These are phyloP conservation scores for Paedocypris micromegethes DNA, from an alignment of 2,797 vertebrate species.

Conservation along the genomic window DNA sequence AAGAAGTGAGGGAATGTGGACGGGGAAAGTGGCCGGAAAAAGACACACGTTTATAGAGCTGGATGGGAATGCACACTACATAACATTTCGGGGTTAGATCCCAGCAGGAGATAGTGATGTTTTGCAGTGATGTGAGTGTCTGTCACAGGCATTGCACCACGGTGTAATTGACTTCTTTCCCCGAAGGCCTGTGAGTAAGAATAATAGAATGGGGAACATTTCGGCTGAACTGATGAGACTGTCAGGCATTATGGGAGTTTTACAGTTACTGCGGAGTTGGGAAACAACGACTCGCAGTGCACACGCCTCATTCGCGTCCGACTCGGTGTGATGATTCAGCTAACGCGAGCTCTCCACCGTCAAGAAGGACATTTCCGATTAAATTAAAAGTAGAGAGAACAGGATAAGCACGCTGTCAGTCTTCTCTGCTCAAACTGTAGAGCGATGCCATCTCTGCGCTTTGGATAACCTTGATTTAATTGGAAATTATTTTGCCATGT, in stretches of 20 bases:
- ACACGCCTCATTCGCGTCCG: conserved; percentile 46
- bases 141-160: conserved; percentile 24
- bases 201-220: conserved; percentile 32
- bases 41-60: conserved; percentile 13
- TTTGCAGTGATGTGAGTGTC: conserved; percentile 31
- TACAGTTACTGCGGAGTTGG: conserved; percentile 33
- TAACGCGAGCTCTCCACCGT: conserved; percentile 45
- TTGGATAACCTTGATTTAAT: conserved; percentile 45
- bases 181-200: conserved; percentile 19
- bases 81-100: conserved; percentile 43
- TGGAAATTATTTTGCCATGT: conserved; percentile 4
- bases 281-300: conserved; percentile 27
- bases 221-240: conserved; percentile 34
- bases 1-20: conserved; percentile 19
- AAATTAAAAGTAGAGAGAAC: conserved; percentile 34
- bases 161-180: conserved; percentile 22
- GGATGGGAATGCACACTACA: conserved; percentile 36
- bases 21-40: neutral
- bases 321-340: conserved; percentile 60
- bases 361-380: conserved; percentile 38
- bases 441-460: conserved; percentile 26
- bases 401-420: conserved; percentile 48
- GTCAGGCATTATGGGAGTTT: conserved; percentile 40
- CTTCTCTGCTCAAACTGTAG: conserved; percentile 30
- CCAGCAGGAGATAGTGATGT: conserved; percentile 32